Evolutionary conservation across 2,113 vertebrate species (phyloP), one percentile per base, ranked within the genome.

Genomic region (Crotophaga sulcirostris): DNA sequence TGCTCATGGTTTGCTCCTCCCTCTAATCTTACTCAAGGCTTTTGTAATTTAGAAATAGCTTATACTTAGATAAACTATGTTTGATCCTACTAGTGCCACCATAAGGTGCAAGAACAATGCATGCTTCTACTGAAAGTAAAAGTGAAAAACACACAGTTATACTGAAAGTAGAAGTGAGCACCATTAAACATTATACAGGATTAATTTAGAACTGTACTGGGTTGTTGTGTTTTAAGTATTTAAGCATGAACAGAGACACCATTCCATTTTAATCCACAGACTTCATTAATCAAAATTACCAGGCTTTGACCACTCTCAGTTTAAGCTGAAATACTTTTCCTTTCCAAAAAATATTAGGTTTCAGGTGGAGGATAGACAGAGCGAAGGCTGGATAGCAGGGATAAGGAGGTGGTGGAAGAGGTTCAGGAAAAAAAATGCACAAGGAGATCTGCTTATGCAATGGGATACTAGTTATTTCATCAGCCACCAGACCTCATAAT

Each of bases 391-490:
- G 23, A 77, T 1, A 63, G 33, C 17, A 62, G 15, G 42, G n/a
- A 67, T 67, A 70, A 91, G 23, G 45, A 66, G 42, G 51, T 74
- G n/a, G 55, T 16, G 5, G 59, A 56, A 86, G 51, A 79, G 16
- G 10, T 40, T 79, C 21, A 6, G 66, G 73, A 45, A 93, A 93
- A 93, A 93, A 92, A 89, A 73, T 10, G 9, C 64, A 68, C 54
- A 38, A 12, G 44, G 20, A 23, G 40, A 93, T 40, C 84, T 68
- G 26, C 54, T 91, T 94, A 96, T 85, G 95, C 66, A 96, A 93
- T 31, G 7, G 81, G 84, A 87, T 84, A 84, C 66, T 24, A 72
- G 60, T 59, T 95, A 94, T 94, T 97, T 94, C 95, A 96, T 91
- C 92, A 97, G 90, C 90, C 78, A 89, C 64, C 74, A 68, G 52